Evolutionary conservation across 2,113 vertebrate species (phyloP).

Genomic region (Ailurus styani): DNA sequence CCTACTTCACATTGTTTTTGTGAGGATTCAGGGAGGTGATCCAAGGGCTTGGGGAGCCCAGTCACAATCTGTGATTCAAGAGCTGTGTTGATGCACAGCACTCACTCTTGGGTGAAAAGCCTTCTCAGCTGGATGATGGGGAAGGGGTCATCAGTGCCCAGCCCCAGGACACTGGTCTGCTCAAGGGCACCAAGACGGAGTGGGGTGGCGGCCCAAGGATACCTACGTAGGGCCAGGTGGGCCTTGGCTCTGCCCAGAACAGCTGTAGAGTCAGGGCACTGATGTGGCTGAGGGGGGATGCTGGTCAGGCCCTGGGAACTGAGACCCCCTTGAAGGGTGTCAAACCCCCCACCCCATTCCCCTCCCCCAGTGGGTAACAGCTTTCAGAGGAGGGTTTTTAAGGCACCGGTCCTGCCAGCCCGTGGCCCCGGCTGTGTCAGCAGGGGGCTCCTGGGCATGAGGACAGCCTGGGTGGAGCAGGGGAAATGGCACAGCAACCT

Average conservation of each 20-base stretch:
- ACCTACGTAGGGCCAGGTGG: neutral
- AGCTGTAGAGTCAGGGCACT: neutral
- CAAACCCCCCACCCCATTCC: rapidly evolving
- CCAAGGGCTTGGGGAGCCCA: neutral
- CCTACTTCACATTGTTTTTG: neutral
- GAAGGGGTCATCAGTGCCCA: neutral
- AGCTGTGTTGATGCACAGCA: rapidly evolving
- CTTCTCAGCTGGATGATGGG: neutral
- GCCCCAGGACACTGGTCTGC: neutral
- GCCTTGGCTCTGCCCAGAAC: neutral
- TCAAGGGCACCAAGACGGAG: rapidly evolving
- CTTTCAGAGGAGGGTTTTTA: neutral
- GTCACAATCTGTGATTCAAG: neutral
- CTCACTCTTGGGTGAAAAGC: neutral
- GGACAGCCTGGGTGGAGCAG: neutral
- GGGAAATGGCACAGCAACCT: neutral
- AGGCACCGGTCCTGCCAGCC: neutral
- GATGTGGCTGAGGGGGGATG: neutral
- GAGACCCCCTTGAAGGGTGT: neutral
- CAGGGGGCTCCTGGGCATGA: neutral
- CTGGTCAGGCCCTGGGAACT: neutral
- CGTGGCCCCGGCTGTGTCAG: neutral
- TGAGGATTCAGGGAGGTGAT: neutral
- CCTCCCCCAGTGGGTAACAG: neutral
- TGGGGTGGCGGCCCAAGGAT: rapidly evolving